A percentile compares a stretch with the other conserved stretches of the same genome.
Conservation (phyloP, 1,140 invertebrate genomes). For the Augochlora pura region DNA sequence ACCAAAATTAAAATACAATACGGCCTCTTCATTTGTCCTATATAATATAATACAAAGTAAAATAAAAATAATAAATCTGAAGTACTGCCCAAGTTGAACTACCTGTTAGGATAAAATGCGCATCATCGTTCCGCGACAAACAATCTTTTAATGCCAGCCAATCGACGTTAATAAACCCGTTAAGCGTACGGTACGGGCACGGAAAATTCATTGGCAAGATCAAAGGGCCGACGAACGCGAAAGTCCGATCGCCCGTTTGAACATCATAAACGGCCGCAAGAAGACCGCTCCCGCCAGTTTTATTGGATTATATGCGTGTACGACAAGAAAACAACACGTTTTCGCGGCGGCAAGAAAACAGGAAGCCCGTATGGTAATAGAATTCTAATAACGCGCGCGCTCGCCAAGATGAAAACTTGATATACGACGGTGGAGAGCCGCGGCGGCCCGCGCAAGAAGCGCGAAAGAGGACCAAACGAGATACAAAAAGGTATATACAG, state of each 20-base stretch:
- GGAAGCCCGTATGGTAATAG: constrained; percentile 14
- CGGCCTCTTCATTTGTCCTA: no score
- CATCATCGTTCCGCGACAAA: no score
- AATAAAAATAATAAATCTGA: no score
- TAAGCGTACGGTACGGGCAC: neutral
- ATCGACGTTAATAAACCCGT: neutral
- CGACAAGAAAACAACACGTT: no score
- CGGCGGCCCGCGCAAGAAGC: neutral
- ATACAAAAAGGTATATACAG: neutral
- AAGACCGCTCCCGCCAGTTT: neutral
- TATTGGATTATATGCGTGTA: neutral
- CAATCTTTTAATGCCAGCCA: neutral
- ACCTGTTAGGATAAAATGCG: no score
- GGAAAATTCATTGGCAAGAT: neutral
- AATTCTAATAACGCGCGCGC: constrained; percentile 14
- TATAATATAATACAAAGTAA: no score
- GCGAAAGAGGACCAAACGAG: neutral
- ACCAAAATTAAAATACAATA: no score
- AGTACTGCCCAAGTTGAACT: no score
- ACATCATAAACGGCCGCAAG: neutral
- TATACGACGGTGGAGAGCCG: neutral
- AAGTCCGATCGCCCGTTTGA: neutral
- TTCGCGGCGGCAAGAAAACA: neutral
- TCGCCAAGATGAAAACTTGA: constrained; percentile 13
- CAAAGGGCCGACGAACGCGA: neutral